Conservation (phyloP, 37 sponge, comb jelly and placozoan species). For the Eunapius fragilis region DNA sequence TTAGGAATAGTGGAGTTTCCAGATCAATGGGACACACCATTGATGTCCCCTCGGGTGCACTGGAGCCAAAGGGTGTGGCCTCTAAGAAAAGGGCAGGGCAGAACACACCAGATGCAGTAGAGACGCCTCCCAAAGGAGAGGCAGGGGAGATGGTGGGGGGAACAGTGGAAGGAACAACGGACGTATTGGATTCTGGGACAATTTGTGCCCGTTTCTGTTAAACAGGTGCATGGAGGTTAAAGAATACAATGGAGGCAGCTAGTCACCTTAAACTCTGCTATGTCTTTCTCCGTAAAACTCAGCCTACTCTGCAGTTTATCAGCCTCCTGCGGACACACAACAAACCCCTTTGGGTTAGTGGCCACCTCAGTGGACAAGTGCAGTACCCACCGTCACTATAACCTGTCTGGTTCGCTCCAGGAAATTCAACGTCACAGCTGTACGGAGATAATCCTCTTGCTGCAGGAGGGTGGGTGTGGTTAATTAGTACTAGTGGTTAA, state of each 20-base stretch:
- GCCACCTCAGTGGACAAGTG: too few relatives aligned
- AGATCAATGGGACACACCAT: not conserved
- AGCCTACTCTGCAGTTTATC: not conserved
- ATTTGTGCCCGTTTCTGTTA: not conserved
- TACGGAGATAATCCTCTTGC: too few relatives aligned
- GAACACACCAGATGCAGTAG: not conserved
- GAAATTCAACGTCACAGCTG: too few relatives aligned
- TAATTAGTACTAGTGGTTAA: not conserved
- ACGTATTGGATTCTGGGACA: not conserved
- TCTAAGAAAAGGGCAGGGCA: not conserved
- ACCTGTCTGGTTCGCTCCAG: too few relatives aligned
- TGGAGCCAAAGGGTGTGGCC: not conserved
- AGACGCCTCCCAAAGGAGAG: not conserved
- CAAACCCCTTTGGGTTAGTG: too few relatives aligned
- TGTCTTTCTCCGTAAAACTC: not conserved
- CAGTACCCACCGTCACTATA: too few relatives aligned
- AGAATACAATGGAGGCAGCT: not conserved
- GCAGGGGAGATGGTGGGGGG: not conserved
- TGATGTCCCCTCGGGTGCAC: not conserved
- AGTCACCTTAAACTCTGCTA: not conserved
- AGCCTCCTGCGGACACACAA: too few relatives aligned
- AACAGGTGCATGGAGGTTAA: not conserved
- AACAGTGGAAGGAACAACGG: not conserved
- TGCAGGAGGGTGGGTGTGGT: too few relatives aligned
- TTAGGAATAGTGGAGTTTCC: not conserved